A percentile compares a stretch with the other conserved stretches of the same genome.
phyloP scores from a whole-genome alignment of 2,797 vertebrate species.

The Notolabrus celidotus region DNA sequence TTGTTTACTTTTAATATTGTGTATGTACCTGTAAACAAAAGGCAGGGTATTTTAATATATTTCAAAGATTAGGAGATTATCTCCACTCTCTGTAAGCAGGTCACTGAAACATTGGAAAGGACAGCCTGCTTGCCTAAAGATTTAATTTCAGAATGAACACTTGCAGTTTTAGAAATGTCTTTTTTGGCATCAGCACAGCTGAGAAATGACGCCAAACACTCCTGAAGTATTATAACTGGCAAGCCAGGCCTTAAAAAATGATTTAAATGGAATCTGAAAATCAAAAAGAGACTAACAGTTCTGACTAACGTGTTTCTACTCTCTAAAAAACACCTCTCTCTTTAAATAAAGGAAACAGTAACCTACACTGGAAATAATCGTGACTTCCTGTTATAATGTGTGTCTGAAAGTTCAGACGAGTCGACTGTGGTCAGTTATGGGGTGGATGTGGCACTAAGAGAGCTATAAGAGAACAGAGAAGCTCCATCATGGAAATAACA shows the following conservation, averaged over 20 bases:
- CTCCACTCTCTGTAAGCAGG: background rate
- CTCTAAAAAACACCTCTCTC: background rate
- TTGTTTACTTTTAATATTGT: no score
- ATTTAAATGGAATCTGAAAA: constrained; percentile 4
- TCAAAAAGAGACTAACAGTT: background rate
- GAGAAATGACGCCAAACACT: background rate
- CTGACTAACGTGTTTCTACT: background rate
- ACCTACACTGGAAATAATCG: no score
- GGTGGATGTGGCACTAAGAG: background rate
- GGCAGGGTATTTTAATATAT: background rate
- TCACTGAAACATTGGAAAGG: background rate
- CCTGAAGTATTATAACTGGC: background rate
- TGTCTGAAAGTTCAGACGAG: background rate
- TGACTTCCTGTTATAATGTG: background rate
- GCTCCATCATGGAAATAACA: background rate
- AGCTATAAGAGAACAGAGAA: background rate
- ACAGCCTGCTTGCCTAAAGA: background rate
- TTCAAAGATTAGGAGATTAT: background rate
- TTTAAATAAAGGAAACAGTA: background rate
- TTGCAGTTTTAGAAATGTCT: background rate
- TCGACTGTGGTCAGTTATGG: background rate
- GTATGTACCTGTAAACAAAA: no score
- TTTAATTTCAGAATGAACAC: background rate
- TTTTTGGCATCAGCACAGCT: background rate
- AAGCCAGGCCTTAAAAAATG: background rate